Evolutionary conservation across 92 coral and sea anemone genomes (phyloP), one percentile per base, ranked within the genome.

Genomic region (Heteractis magnifica): DNA sequence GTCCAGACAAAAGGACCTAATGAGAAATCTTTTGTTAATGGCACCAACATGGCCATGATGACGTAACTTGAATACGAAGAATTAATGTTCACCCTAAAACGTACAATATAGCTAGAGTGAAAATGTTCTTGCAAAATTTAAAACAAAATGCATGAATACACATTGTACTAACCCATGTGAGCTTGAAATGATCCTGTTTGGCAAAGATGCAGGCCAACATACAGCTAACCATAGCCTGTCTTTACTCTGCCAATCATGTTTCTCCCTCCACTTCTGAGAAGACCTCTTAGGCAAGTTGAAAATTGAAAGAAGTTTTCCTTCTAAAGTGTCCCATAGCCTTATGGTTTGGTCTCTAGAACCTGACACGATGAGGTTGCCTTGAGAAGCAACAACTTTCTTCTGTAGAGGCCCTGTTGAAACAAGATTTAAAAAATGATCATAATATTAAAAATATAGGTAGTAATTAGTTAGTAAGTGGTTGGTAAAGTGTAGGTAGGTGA

Each of bases 261-360:
- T 90, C 65, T 89, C 95, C 77, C 91, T 89, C 93, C 94, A 86
- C 76, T 88, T 90, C 82, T 90, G 93, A 6, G 92, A 83, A 65
- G 95, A 86, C 78, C 93, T 80, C 64, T 89, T 94, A 58, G 98
- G 98, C 68, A 95, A 65, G 77, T 94, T 94, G 77, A 90, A 89
- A 65, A 94, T 76, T 7, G 94, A 81, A 44, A 94, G 55, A 10
- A 87, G 83, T 82, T 94, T 94, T 10, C 98, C 98, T n/a, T 89
- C 87, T 21, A 88, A 73, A 23, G 94, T 79, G 74, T 95, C 90
- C 98, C 98, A 95, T 75, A 95, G 26, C 65, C 98, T 86, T 1
- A 95, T 87, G 59, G 98, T 93, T 86, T 93, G 97, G 53, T 95
- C 98, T 82, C 97, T 90, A 8, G 96, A 94, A 49, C 98, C 98